phyloP scores from a whole-genome alignment of 1,140 invertebrate genomes.

The Philopotamus ludificatus region DNA sequence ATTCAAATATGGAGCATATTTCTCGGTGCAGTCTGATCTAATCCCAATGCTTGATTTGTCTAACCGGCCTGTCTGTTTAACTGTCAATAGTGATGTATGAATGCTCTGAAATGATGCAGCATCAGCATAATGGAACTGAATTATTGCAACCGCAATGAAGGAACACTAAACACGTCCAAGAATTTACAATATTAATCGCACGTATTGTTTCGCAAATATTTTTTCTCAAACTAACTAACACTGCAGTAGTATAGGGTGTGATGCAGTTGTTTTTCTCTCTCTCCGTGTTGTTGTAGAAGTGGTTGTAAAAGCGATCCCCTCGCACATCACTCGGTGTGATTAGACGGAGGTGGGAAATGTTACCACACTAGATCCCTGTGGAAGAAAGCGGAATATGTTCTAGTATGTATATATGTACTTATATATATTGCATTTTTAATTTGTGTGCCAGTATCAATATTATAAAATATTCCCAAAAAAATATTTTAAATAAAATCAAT shows the following conservation, averaged over 20 bases:
- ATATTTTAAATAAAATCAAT: no score
- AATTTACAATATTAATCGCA: not conserved
- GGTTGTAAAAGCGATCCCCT: constrained; percentile 10
- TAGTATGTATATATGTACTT: no score
- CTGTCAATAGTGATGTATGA: constrained; percentile 42
- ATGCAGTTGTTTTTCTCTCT: no score
- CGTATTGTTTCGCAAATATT: no score
- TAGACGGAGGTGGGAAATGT: constrained; percentile 26
- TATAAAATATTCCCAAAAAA: no score
- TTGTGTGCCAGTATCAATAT: no score
- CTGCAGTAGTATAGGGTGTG: no score
- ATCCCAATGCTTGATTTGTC: constrained; percentile 18
- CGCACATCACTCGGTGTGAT: constrained; percentile 33
- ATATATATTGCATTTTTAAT: no score
- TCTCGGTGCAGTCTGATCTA: not conserved
- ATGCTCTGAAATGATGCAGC: constrained; percentile 29
- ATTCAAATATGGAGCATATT: no score
- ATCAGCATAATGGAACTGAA: not conserved
- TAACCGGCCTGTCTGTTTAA: constrained; percentile 28
- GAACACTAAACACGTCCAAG: no score
- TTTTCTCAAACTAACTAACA: no score
- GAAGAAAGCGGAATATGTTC: constrained; percentile 23
- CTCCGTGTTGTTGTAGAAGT: no score
- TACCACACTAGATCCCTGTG: not conserved
- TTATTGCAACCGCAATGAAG: constrained; percentile 6